phyloP scores from a whole-genome alignment of 2,113 vertebrate genomes.

The Asarcornis scutulata region DNA sequence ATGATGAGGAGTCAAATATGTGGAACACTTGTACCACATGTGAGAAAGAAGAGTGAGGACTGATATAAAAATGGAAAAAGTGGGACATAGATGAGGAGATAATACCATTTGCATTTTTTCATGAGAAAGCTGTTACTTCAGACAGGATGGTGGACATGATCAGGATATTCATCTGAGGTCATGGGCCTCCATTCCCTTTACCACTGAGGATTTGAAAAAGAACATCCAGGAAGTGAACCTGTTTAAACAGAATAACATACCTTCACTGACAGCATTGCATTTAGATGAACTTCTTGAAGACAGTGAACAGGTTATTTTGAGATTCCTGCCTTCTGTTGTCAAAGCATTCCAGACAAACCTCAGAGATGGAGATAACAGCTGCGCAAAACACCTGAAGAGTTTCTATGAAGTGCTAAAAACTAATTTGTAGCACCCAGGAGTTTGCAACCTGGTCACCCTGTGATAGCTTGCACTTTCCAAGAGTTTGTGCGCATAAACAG shows the following conservation, averaged over 20 bases:
- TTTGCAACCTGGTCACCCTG: conserved; percentile 10
- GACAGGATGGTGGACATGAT: background rate
- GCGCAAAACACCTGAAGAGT: background rate
- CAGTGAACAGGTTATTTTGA: background rate
- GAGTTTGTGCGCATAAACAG: background rate
- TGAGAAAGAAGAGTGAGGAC: background rate
- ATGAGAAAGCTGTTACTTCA: background rate
- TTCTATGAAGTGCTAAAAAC: conserved; percentile 37
- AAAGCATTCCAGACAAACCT: background rate
- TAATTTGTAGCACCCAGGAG: conserved; percentile 17
- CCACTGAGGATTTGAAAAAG: background rate
- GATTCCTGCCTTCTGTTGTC: background rate
- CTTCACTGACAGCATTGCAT: background rate
- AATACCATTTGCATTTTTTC: background rate
- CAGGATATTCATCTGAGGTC: background rate
- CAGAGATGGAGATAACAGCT: background rate
- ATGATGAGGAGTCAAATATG: background rate
- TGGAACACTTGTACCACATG: background rate
- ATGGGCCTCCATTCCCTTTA: background rate
- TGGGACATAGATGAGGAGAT: background rate
- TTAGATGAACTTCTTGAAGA: background rate
- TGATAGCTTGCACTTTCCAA: conserved; percentile 3
- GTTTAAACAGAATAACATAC: accelerated
- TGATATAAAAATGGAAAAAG: background rate
- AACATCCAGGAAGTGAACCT: background rate